A percentile compares a stretch with the other conserved stretches of the same genome.
These are phyloP conservation scores for Acromyrmex charruanus DNA, from an alignment of 1,140 invertebrate genomes.

Conservation along the genomic window DNA sequence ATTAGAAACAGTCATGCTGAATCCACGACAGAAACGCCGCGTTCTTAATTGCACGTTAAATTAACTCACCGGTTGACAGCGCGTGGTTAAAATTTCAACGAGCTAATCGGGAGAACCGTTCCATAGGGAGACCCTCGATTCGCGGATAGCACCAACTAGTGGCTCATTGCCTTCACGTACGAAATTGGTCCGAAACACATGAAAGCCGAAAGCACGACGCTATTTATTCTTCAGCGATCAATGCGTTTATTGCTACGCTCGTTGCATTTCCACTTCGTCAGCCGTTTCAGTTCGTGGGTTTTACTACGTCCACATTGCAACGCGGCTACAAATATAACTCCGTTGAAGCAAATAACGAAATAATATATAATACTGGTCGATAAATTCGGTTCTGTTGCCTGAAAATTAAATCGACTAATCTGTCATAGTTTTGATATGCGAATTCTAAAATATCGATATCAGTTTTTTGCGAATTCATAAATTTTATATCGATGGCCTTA, in stretches of 20 bases:
- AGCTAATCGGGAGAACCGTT: constrained; percentile 42
- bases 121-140: not conserved
- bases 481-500: not conserved
- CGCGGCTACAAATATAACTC: constrained; percentile 30
- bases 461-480: constrained; percentile 9
- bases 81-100: constrained; percentile 62
- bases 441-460: not conserved
- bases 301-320: constrained; percentile 18
- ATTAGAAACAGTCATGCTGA: constrained; percentile 4
- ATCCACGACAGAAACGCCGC: constrained; percentile 28
- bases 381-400: not conserved
- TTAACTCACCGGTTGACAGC: constrained; percentile 46
- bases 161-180: constrained; percentile 42
- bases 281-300: constrained; percentile 4
- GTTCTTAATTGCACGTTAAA: constrained; percentile 58
- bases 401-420: constrained; percentile 1
- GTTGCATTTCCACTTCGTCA: constrained; percentile 51
- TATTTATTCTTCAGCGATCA: constrained; percentile 57
- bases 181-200: constrained; percentile 42
- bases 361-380: not conserved
- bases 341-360: constrained; percentile 27
- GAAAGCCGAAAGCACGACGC: constrained; percentile 20
- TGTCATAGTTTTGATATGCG: not conserved
- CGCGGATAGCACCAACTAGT: not conserved
- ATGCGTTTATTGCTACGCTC: constrained; percentile 53